phyloP scores from a whole-genome alignment of 2,113 vertebrate genomes.

The Elgaria multicarinata region DNA sequence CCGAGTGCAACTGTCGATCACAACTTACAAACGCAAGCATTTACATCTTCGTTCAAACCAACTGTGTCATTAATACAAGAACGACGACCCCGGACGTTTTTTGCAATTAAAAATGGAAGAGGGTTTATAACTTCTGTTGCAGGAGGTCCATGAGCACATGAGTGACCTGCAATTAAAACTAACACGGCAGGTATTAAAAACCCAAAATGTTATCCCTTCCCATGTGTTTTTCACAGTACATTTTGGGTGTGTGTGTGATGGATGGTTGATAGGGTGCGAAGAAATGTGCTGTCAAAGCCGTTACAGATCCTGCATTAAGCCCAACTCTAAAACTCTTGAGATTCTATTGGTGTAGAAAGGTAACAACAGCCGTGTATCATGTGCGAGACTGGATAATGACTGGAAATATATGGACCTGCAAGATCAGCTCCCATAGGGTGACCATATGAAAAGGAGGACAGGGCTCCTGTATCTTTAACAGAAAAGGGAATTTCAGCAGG shows the following conservation, averaged over 20 bases:
- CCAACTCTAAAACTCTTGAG: no score
- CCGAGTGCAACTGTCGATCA: background rate
- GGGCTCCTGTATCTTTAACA: no score
- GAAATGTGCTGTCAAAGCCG: background rate
- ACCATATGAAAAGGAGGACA: no score
- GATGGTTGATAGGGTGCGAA: background rate
- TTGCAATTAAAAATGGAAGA: background rate
- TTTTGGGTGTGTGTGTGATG: background rate
- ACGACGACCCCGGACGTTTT: background rate
- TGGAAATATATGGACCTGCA: no score
- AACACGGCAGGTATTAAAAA: background rate
- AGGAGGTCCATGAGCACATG: background rate
- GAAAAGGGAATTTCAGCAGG: no score
- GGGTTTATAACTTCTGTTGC: background rate
- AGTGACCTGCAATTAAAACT: conserved; percentile 5
- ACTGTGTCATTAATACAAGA: background rate
- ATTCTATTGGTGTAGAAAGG: no score
- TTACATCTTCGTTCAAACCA: background rate
- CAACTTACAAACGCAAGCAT: background rate
- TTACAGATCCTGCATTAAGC: no score
- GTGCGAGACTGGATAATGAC: no score
- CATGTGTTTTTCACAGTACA: background rate
- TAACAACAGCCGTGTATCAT: no score
- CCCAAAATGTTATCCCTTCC: background rate
- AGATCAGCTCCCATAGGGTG: no score